Conservation (phyloP, 2,113 vertebrate species). For the Ceyx melanurus region DNA sequence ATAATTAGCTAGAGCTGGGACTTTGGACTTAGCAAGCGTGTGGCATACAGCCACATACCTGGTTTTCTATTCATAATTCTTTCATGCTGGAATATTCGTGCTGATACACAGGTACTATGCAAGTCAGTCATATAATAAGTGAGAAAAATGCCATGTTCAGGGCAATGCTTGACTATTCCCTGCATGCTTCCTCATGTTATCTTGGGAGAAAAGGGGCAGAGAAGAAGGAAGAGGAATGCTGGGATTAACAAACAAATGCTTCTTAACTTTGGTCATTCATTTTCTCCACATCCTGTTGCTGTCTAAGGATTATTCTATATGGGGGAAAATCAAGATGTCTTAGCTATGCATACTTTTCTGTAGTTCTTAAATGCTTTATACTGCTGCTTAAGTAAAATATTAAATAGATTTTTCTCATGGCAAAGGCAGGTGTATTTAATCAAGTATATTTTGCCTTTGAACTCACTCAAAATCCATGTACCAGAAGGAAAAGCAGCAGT, state of each 20-base stretch:
- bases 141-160: not conserved
- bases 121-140: not conserved
- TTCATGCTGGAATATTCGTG: not conserved
- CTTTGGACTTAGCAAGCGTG: not conserved
- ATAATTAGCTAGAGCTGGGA: not conserved
- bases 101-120: not conserved
- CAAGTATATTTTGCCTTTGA: not conserved
- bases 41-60: not conserved
- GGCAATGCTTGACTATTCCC: not conserved
- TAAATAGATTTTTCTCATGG: not conserved
- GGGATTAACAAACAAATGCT: not conserved
- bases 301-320: not conserved
- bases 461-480: not conserved
- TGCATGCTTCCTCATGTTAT: not conserved
- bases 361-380: not conserved
- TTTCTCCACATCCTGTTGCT: not conserved
- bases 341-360: not conserved
- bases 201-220: not conserved
- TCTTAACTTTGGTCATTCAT: not conserved
- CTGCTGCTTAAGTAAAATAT: not conserved
- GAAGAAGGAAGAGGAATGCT: not conserved
- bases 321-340: not conserved
- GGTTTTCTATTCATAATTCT: not conserved
- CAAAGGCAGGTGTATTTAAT: not conserved
- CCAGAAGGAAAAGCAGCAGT: not conserved